Evolutionary conservation across 2,888 invertebrate species (phyloP).

Genomic region (Chalcosyrphus nemorum): DNA sequence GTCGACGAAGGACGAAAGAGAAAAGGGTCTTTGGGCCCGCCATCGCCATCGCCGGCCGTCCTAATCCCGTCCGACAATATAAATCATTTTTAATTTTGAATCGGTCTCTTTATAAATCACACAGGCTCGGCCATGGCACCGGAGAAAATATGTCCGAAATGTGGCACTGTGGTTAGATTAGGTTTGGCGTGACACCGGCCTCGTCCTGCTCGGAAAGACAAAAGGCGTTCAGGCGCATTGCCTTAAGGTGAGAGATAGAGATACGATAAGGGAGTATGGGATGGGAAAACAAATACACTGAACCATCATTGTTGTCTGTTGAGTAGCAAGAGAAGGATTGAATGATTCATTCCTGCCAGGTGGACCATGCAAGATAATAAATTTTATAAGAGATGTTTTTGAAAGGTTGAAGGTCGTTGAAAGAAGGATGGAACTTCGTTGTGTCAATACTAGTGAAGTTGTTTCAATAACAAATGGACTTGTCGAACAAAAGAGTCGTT

Average conservation of each 20-base stretch:
- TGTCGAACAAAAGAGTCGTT: neutral
- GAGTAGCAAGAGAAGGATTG: neutral
- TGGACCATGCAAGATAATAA: constrained; percentile 12
- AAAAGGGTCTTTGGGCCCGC: constrained; percentile 2
- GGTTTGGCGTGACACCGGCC: neutral
- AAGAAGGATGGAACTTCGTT: neutral
- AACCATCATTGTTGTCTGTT: neutral
- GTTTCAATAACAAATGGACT: neutral
- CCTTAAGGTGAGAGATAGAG: neutral
- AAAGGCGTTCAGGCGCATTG: neutral
- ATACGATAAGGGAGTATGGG: neutral
- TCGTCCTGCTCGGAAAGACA: neutral
- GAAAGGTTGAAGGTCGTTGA: neutral
- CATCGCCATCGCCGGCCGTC: neutral
- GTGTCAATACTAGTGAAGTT: neutral
- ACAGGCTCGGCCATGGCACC: neutral
- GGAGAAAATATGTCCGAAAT: constrained; percentile 3
- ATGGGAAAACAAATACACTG: constrained; percentile 4
- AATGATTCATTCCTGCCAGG: constrained; percentile 2
- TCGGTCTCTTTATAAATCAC: constrained; percentile 20
- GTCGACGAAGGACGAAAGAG: neutral
- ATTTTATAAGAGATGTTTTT: constrained; percentile 1
- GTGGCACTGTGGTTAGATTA: constrained; percentile 5
- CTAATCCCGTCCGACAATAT: constrained; percentile 31
- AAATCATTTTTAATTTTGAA: constrained; percentile 54